phyloP scores from a whole-genome alignment of 1,140 invertebrate genomes.

The Sycophaga agraensis region DNA sequence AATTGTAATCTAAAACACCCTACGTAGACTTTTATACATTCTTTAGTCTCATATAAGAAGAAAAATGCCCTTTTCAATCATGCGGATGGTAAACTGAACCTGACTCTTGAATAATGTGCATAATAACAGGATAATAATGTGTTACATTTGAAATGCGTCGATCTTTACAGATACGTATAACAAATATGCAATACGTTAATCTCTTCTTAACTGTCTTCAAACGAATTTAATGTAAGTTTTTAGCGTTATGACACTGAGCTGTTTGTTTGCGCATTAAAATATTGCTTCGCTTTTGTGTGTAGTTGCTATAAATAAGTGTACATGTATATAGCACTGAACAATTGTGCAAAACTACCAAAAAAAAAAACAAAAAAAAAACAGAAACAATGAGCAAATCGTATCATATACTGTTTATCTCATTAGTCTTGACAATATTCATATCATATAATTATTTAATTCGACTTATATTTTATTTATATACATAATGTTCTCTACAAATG shows the following conservation, averaged over 20 bases:
- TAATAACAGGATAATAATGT: conserved; percentile 3
- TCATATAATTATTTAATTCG: background rate
- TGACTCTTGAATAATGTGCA: too few species aligned
- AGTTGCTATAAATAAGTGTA: conserved; percentile 21
- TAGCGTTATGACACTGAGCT: conserved; percentile 17
- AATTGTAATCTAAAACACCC: too few species aligned
- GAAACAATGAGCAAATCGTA: conserved; percentile 15
- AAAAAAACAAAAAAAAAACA: background rate
- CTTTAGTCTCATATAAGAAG: too few species aligned
- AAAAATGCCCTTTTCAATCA: too few species aligned
- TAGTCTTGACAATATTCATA: background rate
- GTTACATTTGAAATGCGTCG: conserved; percentile 21
- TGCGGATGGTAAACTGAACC: too few species aligned
- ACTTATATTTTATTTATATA: background rate
- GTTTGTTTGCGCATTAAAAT: conserved; percentile 22
- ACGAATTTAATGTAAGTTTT: conserved; percentile 28
- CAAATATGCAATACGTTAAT: conserved; percentile 25
- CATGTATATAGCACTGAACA: conserved; percentile 12
- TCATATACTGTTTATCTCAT: conserved; percentile 4
- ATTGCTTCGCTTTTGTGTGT: conserved; percentile 27
- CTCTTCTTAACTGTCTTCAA: conserved; percentile 25
- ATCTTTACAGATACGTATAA: conserved; percentile 27
- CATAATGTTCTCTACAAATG: background rate
- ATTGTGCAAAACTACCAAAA: conserved; percentile 5
- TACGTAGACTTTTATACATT: too few species aligned